phyloP scores from a whole-genome alignment of 2,113 vertebrate species.

The Anguilla rostrata region DNA sequence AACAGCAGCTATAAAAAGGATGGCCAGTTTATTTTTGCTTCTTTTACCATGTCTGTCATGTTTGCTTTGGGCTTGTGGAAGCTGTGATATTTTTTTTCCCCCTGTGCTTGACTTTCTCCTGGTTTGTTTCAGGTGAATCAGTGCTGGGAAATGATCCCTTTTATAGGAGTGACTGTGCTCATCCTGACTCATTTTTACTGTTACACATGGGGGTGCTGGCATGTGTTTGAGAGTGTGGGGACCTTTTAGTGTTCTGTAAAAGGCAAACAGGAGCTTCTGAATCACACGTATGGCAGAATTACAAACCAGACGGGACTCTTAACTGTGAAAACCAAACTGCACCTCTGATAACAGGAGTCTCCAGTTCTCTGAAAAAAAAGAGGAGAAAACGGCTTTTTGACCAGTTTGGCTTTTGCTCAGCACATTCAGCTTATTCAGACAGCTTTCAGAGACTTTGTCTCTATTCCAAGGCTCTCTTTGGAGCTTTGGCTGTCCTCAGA shows the following conservation, averaged over 20 bases:
- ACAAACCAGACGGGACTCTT: neutral
- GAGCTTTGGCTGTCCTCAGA: neutral
- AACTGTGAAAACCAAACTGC: neutral
- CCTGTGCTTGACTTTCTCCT: neutral
- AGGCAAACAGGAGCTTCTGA: neutral
- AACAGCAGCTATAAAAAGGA: constrained; percentile 38
- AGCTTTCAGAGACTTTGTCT: neutral
- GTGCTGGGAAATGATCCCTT: constrained; percentile 21
- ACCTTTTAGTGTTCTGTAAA: neutral
- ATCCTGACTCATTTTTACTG: neutral
- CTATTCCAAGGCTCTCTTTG: neutral
- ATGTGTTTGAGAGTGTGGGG: neutral
- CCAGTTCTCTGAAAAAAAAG: neutral
- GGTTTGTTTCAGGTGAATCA: constrained; percentile 45
- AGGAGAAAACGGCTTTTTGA: neutral
- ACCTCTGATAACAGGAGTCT: neutral
- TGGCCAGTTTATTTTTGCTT: constrained; percentile 27
- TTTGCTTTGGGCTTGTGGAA: neutral
- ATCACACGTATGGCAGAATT: neutral
- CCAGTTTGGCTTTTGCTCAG: neutral
- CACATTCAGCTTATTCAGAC: neutral
- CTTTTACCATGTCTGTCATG: neutral
- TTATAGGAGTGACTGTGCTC: neutral
- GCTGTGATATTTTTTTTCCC: neutral
- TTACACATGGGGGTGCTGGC: neutral